Base-by-base conservation (phyloP, 2,797 vertebrate genomes). In the Peromyscus attwateri region DNA sequence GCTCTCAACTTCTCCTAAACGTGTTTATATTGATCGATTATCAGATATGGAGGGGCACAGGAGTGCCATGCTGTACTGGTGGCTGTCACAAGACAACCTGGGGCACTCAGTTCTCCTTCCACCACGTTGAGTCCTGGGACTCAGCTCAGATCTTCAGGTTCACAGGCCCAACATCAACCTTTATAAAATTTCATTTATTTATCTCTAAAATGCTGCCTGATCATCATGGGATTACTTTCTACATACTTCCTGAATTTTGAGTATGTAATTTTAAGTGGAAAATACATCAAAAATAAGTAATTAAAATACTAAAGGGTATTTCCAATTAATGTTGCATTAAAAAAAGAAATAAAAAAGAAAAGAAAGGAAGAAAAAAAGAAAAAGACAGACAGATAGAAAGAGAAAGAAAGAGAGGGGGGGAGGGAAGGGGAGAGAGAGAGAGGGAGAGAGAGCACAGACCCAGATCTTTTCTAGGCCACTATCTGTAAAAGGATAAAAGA, bases 181-280 rank as follows among this genome's bases (percentile, higher is more conserved):
- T 71, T 82, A 73, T 57, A 34, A 89, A 93, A 66, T 71, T 76
- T 81, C 77, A 62, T 40, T 84, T 81, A 66, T n/a, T 89, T 95
- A n/a, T 89, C 31, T 57, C 80, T 89, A 82, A 91, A 62, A 68
- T 31, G 25, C 64, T 73, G 34, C 68, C 60, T 46, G 21, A 52
- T 25, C 79, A 93, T 55, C 5, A 27, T 64, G 34, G 40, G 60
- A 9, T 87, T 43, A n/a, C 64, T 82, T 73, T 89, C 29, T 40
- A 87, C 14, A 43, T 5, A 46, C 13, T 68, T 25, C 60, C 9
- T 92, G 75, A 70, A 80, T 52, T 91, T 60, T n/a, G 62, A 84
- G 64, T 9, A 43, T 25, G 9, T 46, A 52, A 60, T 89, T 95
- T 85, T 64, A 92, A 92, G 31, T 46, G 40, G 21, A 71, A 70